Conservation (phyloP, 53 echinoderm and acorn worm genomes). For the Stichopus horrens region DNA sequence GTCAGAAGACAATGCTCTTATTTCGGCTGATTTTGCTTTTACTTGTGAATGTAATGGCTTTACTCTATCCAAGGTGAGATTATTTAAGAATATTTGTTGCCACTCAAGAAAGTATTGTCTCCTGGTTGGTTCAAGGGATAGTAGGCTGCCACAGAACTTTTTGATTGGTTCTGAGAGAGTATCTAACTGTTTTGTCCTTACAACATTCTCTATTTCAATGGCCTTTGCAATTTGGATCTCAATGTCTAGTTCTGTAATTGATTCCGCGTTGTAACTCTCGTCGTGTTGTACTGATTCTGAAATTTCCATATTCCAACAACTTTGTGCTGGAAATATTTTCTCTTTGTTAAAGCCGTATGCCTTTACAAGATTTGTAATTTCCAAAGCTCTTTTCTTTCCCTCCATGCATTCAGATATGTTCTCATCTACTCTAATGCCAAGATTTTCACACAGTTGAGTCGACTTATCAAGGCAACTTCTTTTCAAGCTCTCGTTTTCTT, state of each 20-base stretch:
- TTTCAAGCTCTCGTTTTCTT: neutral
- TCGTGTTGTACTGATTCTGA: neutral
- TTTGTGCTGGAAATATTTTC: neutral
- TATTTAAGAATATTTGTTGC: constrained; percentile 1
- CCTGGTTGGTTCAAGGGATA: neutral
- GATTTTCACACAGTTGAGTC: neutral
- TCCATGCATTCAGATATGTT: neutral
- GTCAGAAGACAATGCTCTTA: neutral
- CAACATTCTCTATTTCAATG: no score
- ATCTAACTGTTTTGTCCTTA: neutral
- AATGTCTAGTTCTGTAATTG: neutral
- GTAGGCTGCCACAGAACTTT: neutral
- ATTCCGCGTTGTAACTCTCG: neutral
- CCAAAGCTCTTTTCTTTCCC: neutral
- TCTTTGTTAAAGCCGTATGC: neutral
- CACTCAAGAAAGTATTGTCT: constrained; percentile 3
- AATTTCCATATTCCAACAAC: neutral
- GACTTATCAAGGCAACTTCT: neutral
- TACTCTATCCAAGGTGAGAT: neutral
- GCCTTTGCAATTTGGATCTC: neutral
- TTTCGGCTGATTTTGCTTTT: neutral
- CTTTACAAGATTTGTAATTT: neutral
- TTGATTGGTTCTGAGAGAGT: neutral
- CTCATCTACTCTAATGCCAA: neutral
- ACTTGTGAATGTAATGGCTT: neutral